Evolutionary conservation across 2,797 vertebrate species (phyloP).

Genomic region (Tapera naevia): DNA sequence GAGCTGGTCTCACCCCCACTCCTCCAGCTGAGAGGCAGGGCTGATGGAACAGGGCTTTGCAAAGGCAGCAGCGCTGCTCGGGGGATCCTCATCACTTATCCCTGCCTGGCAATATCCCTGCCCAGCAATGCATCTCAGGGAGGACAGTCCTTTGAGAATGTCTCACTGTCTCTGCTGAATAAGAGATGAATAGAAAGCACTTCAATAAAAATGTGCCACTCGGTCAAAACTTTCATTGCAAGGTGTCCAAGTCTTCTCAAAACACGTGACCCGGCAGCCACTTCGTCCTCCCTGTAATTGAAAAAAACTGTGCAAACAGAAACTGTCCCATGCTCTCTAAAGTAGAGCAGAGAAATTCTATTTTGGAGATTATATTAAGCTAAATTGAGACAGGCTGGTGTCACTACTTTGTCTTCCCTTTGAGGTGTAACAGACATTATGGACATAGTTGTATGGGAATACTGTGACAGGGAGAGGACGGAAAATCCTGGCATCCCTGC

Average conservation of each 20-base stretch:
- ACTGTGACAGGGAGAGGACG: background rate
- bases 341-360: conserved; percentile 21
- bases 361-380: conserved; percentile 19
- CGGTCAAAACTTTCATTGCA: background rate
- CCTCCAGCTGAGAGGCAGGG: background rate
- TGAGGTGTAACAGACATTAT: background rate
- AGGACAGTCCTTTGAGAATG: background rate
- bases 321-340: conserved; percentile 14
- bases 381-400: background rate
- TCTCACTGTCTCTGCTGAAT: background rate
- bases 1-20: background rate
- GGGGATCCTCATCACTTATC: background rate
- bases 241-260: background rate
- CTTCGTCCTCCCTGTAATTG: background rate
- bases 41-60: background rate
- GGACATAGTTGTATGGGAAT: background rate
- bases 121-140: background rate
- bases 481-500: background rate
- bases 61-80: background rate
- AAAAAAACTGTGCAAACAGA: conserved; percentile 47
- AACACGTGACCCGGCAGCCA: background rate
- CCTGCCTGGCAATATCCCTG: background rate
- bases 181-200: background rate
- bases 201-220: background rate
- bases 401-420: background rate